These are phyloP conservation scores for Rutpela maculata DNA, from an alignment of 2,888 invertebrate species.

Conservation along the genomic window DNA sequence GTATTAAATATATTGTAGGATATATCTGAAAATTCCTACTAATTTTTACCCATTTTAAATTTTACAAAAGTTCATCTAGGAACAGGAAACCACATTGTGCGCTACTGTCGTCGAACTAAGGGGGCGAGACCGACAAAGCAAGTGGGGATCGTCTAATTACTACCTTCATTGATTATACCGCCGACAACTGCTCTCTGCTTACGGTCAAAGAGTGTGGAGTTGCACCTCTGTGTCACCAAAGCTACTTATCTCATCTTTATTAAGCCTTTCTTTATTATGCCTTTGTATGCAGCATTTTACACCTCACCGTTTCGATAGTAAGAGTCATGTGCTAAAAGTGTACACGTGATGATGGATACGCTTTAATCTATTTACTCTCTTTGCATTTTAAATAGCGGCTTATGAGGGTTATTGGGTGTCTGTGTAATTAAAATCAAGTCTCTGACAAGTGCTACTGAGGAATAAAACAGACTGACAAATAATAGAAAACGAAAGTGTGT, in stretches of 20 bases:
- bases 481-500: not conserved
- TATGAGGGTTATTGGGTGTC: slow-evolving; percentile 27
- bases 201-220: slow-evolving; percentile 52
- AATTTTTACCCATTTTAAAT: too few species aligned
- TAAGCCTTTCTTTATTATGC: slow-evolving; percentile 49
- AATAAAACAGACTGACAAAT: not conserved
- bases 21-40: too few species aligned
- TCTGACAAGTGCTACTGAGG: slow-evolving; percentile 23
- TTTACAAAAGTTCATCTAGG: not conserved
- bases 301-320: slow-evolving; percentile 41
- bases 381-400: slow-evolving; percentile 36
- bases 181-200: slow-evolving; percentile 51
- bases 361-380: slow-evolving; percentile 14
- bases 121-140: slow-evolving; percentile 73
- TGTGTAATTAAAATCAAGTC: slow-evolving; percentile 15
- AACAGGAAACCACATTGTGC: slow-evolving; percentile 10
- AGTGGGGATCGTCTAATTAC: slow-evolving; percentile 64
- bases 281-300: slow-evolving; percentile 54
- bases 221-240: slow-evolving; percentile 53
- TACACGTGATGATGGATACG: slow-evolving; percentile 13
- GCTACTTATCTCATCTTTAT: slow-evolving; percentile 59
- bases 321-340: slow-evolving; percentile 30
- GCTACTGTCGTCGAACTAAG: slow-evolving; percentile 48
- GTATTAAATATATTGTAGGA: too few species aligned
- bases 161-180: slow-evolving; percentile 60